A percentile compares a stretch with the other conserved stretches of the same genome.
Evolutionary conservation across 2,888 invertebrate species (phyloP).

Genomic region (Girardia tigrina): DNA sequence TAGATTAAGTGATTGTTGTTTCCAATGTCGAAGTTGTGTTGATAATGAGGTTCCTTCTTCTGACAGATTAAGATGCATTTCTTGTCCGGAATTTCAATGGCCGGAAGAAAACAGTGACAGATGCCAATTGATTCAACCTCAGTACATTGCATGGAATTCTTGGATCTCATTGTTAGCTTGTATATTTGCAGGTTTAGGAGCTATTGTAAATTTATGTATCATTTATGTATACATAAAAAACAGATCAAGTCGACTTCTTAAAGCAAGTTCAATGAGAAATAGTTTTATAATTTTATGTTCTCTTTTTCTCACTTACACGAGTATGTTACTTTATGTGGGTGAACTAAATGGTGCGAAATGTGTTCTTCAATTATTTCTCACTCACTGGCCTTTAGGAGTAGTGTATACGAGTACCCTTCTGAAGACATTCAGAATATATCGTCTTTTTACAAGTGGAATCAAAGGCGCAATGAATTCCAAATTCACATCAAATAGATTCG

Average conservation of each 20-base stretch:
- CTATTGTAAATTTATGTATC: background rate
- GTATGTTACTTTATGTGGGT: background rate
- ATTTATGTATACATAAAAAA: conserved; percentile 9
- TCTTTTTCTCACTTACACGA: background rate
- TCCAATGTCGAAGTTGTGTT: background rate
- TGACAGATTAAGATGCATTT: background rate
- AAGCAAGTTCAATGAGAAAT: background rate
- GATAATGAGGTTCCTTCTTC: background rate
- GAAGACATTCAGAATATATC: conserved; percentile 3
- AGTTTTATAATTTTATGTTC: background rate
- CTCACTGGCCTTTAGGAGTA: background rate
- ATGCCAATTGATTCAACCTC: background rate
- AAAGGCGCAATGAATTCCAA: background rate
- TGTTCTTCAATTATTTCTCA: background rate
- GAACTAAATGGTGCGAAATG: background rate
- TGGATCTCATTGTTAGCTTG: background rate
- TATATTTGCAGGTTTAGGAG: background rate
- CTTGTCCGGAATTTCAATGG: conserved; percentile 10
- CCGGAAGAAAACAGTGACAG: conserved; percentile 7
- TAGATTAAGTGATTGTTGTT: conserved; percentile 10
- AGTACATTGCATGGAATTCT: background rate
- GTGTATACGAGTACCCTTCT: background rate
- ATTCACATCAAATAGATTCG: background rate
- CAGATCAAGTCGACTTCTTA: background rate
- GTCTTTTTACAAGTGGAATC: background rate